phyloP scores from a whole-genome alignment of 2,113 vertebrate species.

The Stigmatopora nigra region DNA sequence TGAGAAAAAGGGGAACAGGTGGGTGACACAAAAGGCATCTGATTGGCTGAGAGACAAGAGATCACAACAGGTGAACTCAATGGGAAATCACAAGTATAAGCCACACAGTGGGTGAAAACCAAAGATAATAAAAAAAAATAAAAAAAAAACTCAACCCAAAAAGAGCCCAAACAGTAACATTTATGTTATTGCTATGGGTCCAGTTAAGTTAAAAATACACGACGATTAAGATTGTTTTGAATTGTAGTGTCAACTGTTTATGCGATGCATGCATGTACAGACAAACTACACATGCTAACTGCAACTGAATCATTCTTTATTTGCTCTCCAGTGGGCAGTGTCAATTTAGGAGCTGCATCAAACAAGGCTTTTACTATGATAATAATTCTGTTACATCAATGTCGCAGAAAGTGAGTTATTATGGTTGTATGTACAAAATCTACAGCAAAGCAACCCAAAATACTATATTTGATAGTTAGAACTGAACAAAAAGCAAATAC shows the following conservation, averaged over 20 bases:
- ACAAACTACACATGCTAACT: not conserved
- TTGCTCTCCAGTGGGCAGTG: not conserved
- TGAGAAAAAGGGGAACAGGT: no score
- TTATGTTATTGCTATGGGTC: not conserved
- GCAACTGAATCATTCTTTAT: not conserved
- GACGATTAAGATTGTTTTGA: not conserved
- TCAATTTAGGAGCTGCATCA: not conserved
- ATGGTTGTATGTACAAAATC: not conserved
- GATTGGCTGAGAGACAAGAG: no score
- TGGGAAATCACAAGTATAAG: no score
- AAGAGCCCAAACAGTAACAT: not conserved
- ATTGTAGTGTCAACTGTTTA: not conserved
- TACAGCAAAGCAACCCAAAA: not conserved
- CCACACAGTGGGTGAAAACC: no score
- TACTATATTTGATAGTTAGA: not conserved
- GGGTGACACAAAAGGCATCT: no score
- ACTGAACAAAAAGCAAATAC: not conserved
- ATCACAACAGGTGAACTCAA: no score
- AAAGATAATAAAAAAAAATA: no score
- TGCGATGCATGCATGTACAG: not conserved
- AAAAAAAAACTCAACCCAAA: no score
- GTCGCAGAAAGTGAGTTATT: not conserved
- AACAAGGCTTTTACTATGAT: constrained; percentile 1
- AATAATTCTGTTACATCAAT: not conserved
- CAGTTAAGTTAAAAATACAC: not conserved